A percentile compares a stretch with the other conserved stretches of the same genome.
Conservation (phyloP, 35 echinoderm and acorn worm species). For the Apostichopus parvimensis region DNA sequence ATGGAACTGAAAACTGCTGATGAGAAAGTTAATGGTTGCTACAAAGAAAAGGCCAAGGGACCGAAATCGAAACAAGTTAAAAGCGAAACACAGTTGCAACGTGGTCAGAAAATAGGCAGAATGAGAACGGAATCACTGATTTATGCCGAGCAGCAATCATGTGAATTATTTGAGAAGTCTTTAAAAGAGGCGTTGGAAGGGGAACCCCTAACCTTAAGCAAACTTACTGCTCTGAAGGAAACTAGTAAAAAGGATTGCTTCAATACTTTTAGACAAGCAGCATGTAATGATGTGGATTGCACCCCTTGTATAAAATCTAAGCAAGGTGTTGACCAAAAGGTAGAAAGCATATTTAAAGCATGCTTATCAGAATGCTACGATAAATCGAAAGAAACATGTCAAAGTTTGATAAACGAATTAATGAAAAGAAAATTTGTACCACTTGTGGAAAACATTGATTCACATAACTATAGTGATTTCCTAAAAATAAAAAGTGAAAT, state of each 20-base stretch:
- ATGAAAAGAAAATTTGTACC: too few species aligned
- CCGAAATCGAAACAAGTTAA: background rate
- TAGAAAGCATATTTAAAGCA: background rate
- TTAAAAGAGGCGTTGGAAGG: background rate
- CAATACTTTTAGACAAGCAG: background rate
- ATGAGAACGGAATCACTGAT: too few species aligned
- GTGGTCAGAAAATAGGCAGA: background rate
- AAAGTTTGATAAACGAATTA: too few species aligned
- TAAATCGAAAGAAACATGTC: too few species aligned
- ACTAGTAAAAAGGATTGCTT: background rate
- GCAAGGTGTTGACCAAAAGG: background rate
- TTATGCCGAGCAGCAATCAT: background rate
- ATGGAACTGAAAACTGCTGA: background rate
- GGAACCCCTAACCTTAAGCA: background rate
- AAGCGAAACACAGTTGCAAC: background rate
- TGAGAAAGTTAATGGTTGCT: background rate
- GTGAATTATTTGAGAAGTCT: background rate
- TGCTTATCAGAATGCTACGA: too few species aligned
- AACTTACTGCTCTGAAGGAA: background rate
- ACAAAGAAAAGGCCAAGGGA: background rate
- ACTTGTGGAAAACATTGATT: too few species aligned
- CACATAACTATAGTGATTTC: too few species aligned
- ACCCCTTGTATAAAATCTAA: background rate
- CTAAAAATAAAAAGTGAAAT: too few species aligned
- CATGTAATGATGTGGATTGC: background rate